A percentile compares a stretch with the other conserved stretches of the same genome.
Evolutionary conservation across 2,888 invertebrate species (phyloP).

Genomic region (Troglohyphantes excavatus): DNA sequence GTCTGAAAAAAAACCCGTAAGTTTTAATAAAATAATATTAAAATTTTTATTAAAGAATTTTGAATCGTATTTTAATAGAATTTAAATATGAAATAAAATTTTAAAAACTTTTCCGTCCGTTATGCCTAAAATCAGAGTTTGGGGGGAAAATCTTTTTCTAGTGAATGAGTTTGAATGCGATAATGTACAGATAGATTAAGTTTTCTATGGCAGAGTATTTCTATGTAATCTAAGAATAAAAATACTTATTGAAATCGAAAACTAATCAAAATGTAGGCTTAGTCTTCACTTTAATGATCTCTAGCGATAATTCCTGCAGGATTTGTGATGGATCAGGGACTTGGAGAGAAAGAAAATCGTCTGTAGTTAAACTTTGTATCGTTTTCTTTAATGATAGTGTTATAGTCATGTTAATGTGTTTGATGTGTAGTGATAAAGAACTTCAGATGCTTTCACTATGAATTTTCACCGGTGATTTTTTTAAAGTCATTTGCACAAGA

Average conservation of each 20-base stretch:
- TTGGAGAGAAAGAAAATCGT: conserved; percentile 16
- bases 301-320: conserved; percentile 34
- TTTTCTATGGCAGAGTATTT: too few relatives aligned
- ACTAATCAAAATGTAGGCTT: neutral
- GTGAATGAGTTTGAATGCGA: too few relatives aligned
- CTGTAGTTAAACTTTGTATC: conserved; percentile 4
- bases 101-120: too few relatives aligned
- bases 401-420: conserved; percentile 54
- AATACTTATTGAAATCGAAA: neutral
- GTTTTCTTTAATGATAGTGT: conserved; percentile 18
- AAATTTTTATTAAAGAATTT: too few relatives aligned
- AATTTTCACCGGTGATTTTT: conserved; percentile 75
- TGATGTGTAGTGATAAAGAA: conserved; percentile 18
- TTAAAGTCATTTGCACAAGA: conserved; percentile 75
- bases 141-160: too few relatives aligned
- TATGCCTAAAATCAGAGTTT: too few relatives aligned
- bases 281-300: neutral
- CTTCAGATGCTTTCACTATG: conserved; percentile 26
- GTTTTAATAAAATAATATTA: too few relatives aligned
- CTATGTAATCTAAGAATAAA: too few relatives aligned
- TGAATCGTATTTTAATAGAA: too few relatives aligned
- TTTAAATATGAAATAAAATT: too few relatives aligned
- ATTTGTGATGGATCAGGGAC: neutral
- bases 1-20: too few relatives aligned
- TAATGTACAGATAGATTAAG: too few relatives aligned